Percentiles rank a stretch among this genome's conserved stretches.
Conservation (phyloP, 2,888 invertebrate species). For the Petrolisthes manimaculis region DNA sequence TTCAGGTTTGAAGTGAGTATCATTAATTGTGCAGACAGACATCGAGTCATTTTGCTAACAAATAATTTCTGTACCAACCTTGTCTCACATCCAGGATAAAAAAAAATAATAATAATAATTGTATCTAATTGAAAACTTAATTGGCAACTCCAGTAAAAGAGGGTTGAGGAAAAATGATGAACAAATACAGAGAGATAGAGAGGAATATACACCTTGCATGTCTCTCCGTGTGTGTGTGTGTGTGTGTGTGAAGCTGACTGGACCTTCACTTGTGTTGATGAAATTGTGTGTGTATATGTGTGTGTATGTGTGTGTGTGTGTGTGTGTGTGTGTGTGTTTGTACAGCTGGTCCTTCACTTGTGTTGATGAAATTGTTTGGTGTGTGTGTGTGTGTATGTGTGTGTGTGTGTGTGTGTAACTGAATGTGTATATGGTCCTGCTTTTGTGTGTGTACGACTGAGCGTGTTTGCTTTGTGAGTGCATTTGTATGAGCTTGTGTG, state of each 20-base stretch:
- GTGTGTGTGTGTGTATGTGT: constrained; percentile 11
- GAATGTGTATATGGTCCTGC: neutral
- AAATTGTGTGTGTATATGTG: neutral
- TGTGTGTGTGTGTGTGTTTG: neutral
- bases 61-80: no score
- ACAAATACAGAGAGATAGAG: no score
- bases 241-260: neutral
- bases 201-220: no score
- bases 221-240: neutral
- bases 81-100: no score
- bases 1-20: no score
- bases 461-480: neutral
- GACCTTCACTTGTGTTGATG: neutral
- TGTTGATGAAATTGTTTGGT: neutral
- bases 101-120: no score
- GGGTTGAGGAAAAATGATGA: no score
- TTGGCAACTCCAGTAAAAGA: no score
- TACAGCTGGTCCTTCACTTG: neutral
- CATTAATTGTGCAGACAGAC: no score
- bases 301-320: constrained; percentile 24
- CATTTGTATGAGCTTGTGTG: neutral
- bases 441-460: neutral
- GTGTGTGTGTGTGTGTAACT: neutral
- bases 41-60: no score
- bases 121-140: no score